Conservation (phyloP, 2,888 invertebrate species). For the Netelia inedita region DNA sequence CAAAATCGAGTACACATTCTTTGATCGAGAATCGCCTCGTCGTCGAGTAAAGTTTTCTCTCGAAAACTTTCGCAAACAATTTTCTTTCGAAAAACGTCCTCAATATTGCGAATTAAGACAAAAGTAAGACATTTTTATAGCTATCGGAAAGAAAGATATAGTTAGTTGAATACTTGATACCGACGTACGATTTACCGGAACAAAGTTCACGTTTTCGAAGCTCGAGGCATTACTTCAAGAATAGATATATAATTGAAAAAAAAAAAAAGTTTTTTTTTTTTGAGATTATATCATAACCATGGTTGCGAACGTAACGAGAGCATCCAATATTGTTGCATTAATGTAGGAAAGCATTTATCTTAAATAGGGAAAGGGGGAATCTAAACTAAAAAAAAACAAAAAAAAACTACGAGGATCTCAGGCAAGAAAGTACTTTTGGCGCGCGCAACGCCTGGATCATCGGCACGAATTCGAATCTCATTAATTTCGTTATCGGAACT, state of each 20-base stretch:
- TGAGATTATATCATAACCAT: conserved; percentile 14
- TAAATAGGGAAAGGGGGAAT: background rate
- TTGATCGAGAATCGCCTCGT: background rate
- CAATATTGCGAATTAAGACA: too few species aligned
- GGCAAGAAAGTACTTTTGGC: conserved; percentile 54
- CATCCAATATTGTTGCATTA: conserved; percentile 33
- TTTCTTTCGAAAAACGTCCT: background rate
- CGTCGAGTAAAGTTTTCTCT: background rate
- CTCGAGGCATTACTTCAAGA: conserved; percentile 15
- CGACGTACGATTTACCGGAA: background rate
- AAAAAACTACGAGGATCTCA: conserved; percentile 48
- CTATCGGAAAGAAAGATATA: too few species aligned
- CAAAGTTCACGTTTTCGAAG: conserved; percentile 18
- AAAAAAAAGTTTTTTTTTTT: conserved; percentile 7
- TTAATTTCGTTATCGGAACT: conserved; percentile 14
- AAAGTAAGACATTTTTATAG: too few species aligned
- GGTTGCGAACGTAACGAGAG: background rate
- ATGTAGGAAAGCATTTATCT: conserved; percentile 43
- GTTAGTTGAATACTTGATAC: too few species aligned
- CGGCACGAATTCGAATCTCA: conserved; percentile 8
- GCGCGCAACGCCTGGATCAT: conserved; percentile 24
- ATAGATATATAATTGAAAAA: conserved; percentile 23
- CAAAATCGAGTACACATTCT: background rate
- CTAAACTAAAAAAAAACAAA: background rate
- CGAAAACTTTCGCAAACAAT: background rate